phyloP scores from a whole-genome alignment of 2,888 invertebrate genomes.

The Zygaena filipendulae region DNA sequence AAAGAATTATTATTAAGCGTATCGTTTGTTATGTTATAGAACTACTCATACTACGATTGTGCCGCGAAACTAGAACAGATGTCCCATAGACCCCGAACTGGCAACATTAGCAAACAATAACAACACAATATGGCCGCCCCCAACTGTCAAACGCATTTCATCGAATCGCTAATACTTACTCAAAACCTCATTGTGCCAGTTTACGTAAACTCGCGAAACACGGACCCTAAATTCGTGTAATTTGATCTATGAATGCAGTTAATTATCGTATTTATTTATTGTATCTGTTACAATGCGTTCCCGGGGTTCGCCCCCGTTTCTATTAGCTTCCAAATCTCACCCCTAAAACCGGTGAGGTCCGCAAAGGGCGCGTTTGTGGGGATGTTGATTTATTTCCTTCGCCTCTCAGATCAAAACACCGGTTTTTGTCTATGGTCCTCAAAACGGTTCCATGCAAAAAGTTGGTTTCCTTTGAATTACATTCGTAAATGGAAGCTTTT shows the following conservation, averaged over 20 bases:
- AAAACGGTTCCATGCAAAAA: too few species aligned
- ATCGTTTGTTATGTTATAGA: too few species aligned
- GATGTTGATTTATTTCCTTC: constrained; percentile 35
- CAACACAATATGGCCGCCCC: constrained; percentile 44
- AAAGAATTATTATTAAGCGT: too few species aligned
- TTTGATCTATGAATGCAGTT: constrained; percentile 58
- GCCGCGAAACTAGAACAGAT: too few species aligned
- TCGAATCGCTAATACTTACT: constrained; percentile 21
- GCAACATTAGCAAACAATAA: too few species aligned
- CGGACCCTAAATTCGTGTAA: constrained; percentile 38
- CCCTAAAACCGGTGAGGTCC: not conserved
- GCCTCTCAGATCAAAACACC: constrained; percentile 5
- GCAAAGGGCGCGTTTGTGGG: constrained; percentile 31
- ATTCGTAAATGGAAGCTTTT: too few species aligned
- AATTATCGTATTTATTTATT: constrained; percentile 61
- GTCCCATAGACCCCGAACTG: too few species aligned
- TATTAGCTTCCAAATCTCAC: constrained; percentile 40
- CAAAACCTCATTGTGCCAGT: constrained; percentile 26
- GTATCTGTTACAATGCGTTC: constrained; percentile 48
- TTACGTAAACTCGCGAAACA: constrained; percentile 29
- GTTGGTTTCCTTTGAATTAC: too few species aligned
- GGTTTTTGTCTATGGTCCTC: constrained; percentile 14
- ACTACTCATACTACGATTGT: too few species aligned
- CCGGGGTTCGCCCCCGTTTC: constrained; percentile 37
- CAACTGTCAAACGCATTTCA: constrained; percentile 42